These are phyloP conservation scores for Takifugu bimaculatus DNA, from an alignment of 2,113 vertebrate genomes.

Conservation along the genomic window DNA sequence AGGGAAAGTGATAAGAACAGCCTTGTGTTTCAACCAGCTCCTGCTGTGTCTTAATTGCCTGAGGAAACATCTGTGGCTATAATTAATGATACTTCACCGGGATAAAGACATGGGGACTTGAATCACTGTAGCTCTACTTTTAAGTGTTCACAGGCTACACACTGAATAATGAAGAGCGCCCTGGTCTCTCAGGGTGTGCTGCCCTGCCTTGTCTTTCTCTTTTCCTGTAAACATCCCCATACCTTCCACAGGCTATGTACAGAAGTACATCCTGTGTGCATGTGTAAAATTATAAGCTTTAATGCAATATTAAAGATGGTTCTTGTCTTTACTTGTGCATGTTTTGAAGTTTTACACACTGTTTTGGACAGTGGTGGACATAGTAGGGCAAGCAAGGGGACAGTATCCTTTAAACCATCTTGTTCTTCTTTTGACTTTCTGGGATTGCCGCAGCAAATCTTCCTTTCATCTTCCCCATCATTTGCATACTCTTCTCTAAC, in stretches of 20 bases:
- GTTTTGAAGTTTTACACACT: no score
- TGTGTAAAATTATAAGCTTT: no score
- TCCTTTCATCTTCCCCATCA: no score
- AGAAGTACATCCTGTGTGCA: no score
- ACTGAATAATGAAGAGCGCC: slow-evolving; percentile 24
- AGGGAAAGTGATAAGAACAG: slow-evolving; percentile 22
- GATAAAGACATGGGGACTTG: slow-evolving; percentile 23
- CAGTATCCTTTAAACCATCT: no score
- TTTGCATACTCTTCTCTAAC: no score
- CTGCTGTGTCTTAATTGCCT: slow-evolving; percentile 29
- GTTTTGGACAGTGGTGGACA: no score
- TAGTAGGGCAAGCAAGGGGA: no score
- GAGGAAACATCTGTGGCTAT: slow-evolving; percentile 22
- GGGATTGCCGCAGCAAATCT: no score
- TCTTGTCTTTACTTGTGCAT: no score
- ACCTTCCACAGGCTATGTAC: background rate
- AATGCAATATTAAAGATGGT: no score
- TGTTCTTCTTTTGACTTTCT: no score
- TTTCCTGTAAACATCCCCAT: background rate
- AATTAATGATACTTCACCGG: slow-evolving; percentile 39
- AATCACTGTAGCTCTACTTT: slow-evolving; percentile 32
- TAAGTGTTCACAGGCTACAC: slow-evolving; percentile 7
- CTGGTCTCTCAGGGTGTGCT: slow-evolving; percentile 2
- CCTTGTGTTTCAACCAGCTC: slow-evolving; percentile 27
- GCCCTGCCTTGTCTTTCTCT: background rate